A percentile compares a stretch with the other conserved stretches of the same genome.
These are phyloP conservation scores for Liposcelis brunnea DNA, from an alignment of 2,888 invertebrate genomes.

Conservation along the genomic window DNA sequence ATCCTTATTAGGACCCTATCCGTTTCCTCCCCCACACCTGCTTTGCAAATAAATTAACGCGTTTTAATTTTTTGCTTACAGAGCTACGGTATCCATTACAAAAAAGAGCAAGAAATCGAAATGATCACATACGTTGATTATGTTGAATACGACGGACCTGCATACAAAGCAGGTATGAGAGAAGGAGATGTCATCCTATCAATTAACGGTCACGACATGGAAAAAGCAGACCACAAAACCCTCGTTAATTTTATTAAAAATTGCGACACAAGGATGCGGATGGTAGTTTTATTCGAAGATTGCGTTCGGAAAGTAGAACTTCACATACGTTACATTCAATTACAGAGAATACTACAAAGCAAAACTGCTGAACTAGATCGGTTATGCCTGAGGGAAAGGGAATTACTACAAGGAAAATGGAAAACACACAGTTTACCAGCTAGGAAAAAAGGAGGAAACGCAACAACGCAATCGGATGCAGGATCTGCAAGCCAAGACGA, in stretches of 20 bases:
- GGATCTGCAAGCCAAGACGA: conserved; percentile 24
- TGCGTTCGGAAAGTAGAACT: conserved; percentile 87
- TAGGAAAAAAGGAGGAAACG: conserved; percentile 45
- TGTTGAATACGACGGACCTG: conserved; percentile 83
- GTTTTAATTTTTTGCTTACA: conserved; percentile 27
- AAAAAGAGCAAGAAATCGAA: conserved; percentile 84
- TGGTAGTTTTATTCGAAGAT: conserved; percentile 94
- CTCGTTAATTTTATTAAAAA: conserved; percentile 83
- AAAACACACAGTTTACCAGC: conserved; percentile 79
- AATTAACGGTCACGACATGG: conserved; percentile 91
- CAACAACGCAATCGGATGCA: conserved; percentile 28
- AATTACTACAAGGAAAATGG: conserved; percentile 71
- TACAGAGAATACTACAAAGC: conserved; percentile 66
- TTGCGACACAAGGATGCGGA: conserved; percentile 78
- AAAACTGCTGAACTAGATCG: conserved; percentile 74
- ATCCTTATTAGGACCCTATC: too few species aligned
- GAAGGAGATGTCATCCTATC: conserved; percentile 93
- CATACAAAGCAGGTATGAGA: conserved; percentile 82
- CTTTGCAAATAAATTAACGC: background rate
- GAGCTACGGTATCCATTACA: conserved; percentile 94
- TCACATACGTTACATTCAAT: conserved; percentile 80
- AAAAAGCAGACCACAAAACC: conserved; percentile 82
- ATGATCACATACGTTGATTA: conserved; percentile 96
- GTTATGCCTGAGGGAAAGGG: conserved; percentile 61
- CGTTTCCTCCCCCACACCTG: too few species aligned